Evolutionary conservation across 2,113 vertebrate genomes (phyloP).

Genomic region (Diphyllodes magnificus): DNA sequence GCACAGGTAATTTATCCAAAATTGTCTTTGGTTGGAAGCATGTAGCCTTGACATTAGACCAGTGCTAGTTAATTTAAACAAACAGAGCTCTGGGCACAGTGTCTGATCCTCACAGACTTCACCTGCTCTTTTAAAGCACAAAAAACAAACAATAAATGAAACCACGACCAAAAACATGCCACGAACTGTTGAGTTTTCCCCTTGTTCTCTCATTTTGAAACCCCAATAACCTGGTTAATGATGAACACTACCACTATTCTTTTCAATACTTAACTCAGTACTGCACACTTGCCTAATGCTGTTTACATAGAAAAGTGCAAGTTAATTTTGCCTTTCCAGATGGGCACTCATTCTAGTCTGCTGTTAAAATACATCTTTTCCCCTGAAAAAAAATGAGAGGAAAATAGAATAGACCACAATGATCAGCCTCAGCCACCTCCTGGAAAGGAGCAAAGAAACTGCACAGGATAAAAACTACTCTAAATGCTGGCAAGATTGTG

Average conservation of each 20-base stretch:
- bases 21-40: neutral
- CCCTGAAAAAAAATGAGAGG: neutral
- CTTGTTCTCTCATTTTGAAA: neutral
- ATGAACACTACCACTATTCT: neutral
- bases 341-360: neutral
- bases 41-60: neutral
- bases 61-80: neutral
- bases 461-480: neutral
- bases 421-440: neutral
- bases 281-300: neutral
- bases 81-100: neutral
- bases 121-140: neutral
- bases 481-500: neutral
- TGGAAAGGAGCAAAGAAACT: neutral
- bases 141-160: neutral
- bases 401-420: neutral
- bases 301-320: neutral
- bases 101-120: neutral
- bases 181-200: neutral
- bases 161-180: fast-evolving
- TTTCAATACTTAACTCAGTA: neutral
- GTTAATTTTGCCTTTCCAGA: neutral
- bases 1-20: neutral
- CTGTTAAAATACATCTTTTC: neutral
- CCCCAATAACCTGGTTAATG: neutral